Conservation (phyloP, 2,888 invertebrate genomes). For the Nasonia oneida region DNA sequence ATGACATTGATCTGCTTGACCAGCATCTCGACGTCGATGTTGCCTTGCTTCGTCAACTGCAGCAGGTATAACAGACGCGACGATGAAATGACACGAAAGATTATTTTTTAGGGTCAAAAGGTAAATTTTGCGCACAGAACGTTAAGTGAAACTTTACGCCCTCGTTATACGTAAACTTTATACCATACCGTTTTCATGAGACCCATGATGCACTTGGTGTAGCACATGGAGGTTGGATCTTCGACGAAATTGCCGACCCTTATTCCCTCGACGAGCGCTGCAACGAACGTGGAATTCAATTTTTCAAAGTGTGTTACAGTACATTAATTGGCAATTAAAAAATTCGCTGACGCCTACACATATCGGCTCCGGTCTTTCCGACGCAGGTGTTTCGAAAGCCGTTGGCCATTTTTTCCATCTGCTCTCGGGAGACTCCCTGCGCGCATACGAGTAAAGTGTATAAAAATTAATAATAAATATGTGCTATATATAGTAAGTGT, state of each 20-base stretch:
- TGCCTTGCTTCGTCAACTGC: slow-evolving; percentile 37
- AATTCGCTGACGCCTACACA: neutral
- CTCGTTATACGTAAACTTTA: too few species aligned
- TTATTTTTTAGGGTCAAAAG: neutral
- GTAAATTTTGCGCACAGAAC: too few species aligned
- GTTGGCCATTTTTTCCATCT: slow-evolving; percentile 48
- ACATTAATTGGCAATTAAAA: neutral
- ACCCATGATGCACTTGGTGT: slow-evolving; percentile 42
- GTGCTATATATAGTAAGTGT: too few species aligned
- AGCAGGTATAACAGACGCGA: neutral
- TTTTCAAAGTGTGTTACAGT: neutral
- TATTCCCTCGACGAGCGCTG: slow-evolving; percentile 24
- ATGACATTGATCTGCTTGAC: slow-evolving; percentile 41
- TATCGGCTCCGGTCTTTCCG: slow-evolving; percentile 37
- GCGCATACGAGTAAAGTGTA: neutral
- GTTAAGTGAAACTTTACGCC: too few species aligned
- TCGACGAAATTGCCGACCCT: slow-evolving; percentile 35
- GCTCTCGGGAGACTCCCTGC: slow-evolving; percentile 30
- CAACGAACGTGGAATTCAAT: neutral
- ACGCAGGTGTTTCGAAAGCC: slow-evolving; percentile 49
- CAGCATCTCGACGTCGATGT: slow-evolving; percentile 33
- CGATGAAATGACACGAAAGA: neutral
- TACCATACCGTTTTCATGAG: slow-evolving; percentile 39
- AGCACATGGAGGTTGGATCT: slow-evolving; percentile 18
- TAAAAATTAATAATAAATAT: neutral